Base-by-base conservation (phyloP, 2,888 invertebrate genomes). In the Pyrrhia umbra region DNA sequence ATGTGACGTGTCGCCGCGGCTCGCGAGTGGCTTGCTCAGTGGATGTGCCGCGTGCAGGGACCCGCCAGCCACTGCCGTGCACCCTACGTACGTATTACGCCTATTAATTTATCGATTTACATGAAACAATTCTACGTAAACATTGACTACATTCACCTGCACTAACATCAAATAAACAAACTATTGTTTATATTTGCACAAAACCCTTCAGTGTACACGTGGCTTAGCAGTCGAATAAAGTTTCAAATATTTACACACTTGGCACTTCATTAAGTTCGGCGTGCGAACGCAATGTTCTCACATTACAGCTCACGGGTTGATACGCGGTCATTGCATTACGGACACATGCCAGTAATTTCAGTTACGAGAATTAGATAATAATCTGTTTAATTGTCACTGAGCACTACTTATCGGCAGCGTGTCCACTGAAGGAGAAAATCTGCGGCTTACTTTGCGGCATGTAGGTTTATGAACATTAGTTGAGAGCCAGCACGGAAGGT, bases 81-180 rank as follows among this genome's bases (percentile, higher is more conserved):
- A 21, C 37, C 8, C 51, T 1, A 42, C 21, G 69, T 56, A 40
- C 47, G 62, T 68, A 45, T 25, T 18, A 18, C n/a, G 47, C 21
- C 15, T 8, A 43, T 20, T 16, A 49, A 42, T 47, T 45, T 39
- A 61, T 68, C 51, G 59, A 67, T 67, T 60, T 18, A 23, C 37
- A 37, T 18, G 10, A 30, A 73, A 23, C 49, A 67, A 30, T 40
- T 30, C 18, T 25, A 37, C 40, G 27, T 40, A 54, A 58, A 64
- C 49, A 71, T 40, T 64, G 16, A 45, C 20, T 23, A 16, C 3
- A 15, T 61, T 23, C 30, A 50, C n/a, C 2, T 25, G 18, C n/a
- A n/a, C n/a, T n/a, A n/a, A n/a, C n/a, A 13, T 30, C 10, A 6
- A 6, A 15, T n/a, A 23, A 40, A 37, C 18, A 40, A 42, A 27